These are phyloP conservation scores for Aleiodes sp. DNA, from an alignment of 1,140 invertebrate genomes.

Conservation along the genomic window DNA sequence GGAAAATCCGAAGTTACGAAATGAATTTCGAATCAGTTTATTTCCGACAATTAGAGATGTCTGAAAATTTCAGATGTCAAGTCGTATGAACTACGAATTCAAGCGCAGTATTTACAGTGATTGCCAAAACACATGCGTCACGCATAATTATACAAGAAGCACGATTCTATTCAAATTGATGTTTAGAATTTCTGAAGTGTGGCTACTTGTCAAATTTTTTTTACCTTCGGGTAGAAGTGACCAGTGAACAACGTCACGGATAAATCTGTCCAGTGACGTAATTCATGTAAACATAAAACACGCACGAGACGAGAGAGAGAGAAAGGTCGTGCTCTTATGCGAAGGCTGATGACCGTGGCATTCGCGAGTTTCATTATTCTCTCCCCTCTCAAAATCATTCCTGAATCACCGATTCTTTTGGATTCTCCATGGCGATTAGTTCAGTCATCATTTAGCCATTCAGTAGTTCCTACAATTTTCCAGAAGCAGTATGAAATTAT, in stretches of 20 bases:
- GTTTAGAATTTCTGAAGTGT: not conserved
- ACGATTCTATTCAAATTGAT: not conserved
- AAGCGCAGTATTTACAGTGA: too few relatives aligned
- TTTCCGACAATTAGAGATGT: too few relatives aligned
- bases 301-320: constrained; percentile 24
- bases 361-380: constrained; percentile 18
- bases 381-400: constrained; percentile 7
- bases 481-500: not conserved
- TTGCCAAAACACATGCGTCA: too few relatives aligned
- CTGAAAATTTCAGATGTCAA: too few relatives aligned
- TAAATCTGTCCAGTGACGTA: constrained; percentile 51
- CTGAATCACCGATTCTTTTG: not conserved
- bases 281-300: constrained; percentile 41
- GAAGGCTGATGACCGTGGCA: constrained; percentile 36
- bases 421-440: not conserved
- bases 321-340: constrained; percentile 22
- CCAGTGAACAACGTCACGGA: constrained; percentile 43
- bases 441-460: not conserved
- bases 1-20: too few relatives aligned
- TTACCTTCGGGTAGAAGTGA: not conserved
- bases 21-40: too few relatives aligned
- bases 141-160: too few relatives aligned
- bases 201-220: not conserved
- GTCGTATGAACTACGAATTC: too few relatives aligned
- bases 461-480: not conserved